Conservation (phyloP, 2,888 invertebrate species). For the Xanthorhoe designata region DNA sequence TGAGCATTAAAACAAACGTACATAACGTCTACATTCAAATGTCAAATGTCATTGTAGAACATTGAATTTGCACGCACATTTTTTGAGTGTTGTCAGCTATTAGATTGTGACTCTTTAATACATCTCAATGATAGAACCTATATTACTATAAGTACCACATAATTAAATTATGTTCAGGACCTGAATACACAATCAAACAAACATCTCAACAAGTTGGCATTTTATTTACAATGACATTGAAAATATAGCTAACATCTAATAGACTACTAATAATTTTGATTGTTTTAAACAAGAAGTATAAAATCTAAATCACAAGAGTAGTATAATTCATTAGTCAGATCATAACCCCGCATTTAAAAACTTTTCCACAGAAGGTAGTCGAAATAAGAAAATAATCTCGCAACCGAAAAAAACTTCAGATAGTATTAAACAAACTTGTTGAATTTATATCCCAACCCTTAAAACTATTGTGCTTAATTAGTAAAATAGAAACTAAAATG, state of each 20-base stretch:
- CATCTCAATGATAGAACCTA: too few relatives aligned
- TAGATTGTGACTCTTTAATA: too few relatives aligned
- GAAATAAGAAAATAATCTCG: constrained; percentile 51
- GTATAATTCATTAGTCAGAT: constrained; percentile 75
- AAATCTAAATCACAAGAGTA: constrained; percentile 85
- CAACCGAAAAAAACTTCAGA: constrained; percentile 55
- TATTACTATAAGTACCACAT: constrained; percentile 49
- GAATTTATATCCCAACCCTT: constrained; percentile 73
- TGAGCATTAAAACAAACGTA: too few relatives aligned
- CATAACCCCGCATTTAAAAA: constrained; percentile 65
- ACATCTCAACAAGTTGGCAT: constrained; percentile 84
- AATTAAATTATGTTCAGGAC: constrained; percentile 50
- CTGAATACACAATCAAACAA: constrained; percentile 68
- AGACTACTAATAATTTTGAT: constrained; percentile 83
- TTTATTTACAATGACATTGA: constrained; percentile 86
- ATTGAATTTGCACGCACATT: too few relatives aligned
- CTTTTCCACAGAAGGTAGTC: constrained; percentile 53
- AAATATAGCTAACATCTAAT: constrained; percentile 86
- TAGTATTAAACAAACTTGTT: constrained; percentile 61
- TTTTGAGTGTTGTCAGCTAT: too few relatives aligned
- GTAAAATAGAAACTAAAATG: constrained; percentile 66
- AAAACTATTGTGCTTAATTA: constrained; percentile 79
- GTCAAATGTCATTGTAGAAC: too few relatives aligned
- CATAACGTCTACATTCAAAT: too few relatives aligned
- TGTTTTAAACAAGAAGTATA: constrained; percentile 86